phyloP scores from a whole-genome alignment of 2,113 vertebrate species.

The Dasyurus viverrinus region DNA sequence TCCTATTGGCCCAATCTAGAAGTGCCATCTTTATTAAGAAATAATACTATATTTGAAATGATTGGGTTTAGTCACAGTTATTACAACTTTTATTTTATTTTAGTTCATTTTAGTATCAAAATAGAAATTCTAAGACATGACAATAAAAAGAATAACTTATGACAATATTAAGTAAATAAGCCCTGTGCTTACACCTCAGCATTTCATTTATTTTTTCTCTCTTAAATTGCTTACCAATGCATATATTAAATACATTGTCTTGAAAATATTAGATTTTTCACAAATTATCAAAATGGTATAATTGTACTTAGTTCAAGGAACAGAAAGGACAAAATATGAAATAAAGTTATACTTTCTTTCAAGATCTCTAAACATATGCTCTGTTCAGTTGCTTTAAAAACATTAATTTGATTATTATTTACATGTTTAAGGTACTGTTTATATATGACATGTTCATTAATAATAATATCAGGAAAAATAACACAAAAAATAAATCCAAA shows the following conservation, averaged over 20 bases:
- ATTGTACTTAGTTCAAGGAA: neutral
- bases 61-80: neutral
- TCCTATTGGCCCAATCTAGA: neutral
- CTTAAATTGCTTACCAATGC: neutral
- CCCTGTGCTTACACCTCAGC: neutral
- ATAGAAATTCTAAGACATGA: neutral
- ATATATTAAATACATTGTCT: neutral
- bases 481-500: neutral
- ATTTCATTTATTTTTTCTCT: neutral
- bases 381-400: neutral
- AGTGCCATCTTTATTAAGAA: neutral
- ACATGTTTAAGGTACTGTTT: neutral
- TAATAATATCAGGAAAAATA: neutral
- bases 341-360: neutral
- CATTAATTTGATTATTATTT: neutral
- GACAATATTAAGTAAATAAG: neutral
- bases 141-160: neutral
- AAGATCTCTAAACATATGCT: neutral
- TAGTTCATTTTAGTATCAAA: neutral
- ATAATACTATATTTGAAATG: neutral
- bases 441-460: neutral
- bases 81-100: neutral
- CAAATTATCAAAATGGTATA: neutral
- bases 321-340: neutral
- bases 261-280: neutral